phyloP scores from a whole-genome alignment of 2,888 invertebrate species.

The Lordiphosa andalusiaca region DNA sequence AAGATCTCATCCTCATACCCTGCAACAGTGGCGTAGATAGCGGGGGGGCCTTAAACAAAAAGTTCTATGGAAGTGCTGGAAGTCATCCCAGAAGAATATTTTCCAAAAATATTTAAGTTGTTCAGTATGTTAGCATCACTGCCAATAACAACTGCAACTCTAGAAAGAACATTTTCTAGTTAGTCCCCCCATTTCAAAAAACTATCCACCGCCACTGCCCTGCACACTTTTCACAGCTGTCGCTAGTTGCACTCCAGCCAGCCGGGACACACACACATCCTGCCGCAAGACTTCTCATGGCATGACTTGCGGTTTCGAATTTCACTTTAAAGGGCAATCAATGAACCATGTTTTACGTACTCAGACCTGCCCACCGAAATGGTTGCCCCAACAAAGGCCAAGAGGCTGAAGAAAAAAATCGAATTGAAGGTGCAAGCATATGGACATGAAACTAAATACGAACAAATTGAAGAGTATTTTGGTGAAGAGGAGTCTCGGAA shows the following conservation, averaged over 20 bases:
- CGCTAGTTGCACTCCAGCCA: slow-evolving; percentile 1
- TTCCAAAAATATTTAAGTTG: no score
- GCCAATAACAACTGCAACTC: no score
- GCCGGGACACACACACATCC: slow-evolving; percentile 39
- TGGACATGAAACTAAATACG: background rate
- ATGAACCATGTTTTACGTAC: slow-evolving; percentile 28
- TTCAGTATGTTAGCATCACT: no score
- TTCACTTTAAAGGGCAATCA: slow-evolving; percentile 60
- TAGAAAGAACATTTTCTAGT: no score
- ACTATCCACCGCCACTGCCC: no score
- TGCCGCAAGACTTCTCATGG: slow-evolving; percentile 50
- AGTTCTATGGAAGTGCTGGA: no score
- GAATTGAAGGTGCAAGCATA: slow-evolving; percentile 1
- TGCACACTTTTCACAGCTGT: slow-evolving; percentile 45
- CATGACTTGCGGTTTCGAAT: slow-evolving; percentile 57
- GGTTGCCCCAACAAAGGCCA: slow-evolving; percentile 11
- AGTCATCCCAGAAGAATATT: no score
- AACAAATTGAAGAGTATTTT: no score
- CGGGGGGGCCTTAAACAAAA: no score
- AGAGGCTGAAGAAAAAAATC: background rate
- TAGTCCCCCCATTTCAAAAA: no score
- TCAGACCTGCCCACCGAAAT: slow-evolving; percentile 20
- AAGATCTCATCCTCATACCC: slow-evolving; percentile 3
- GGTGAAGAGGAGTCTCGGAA: no score
- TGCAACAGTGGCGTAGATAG: no score